Base-by-base conservation (phyloP, 1,140 invertebrate genomes). In the Drosophila pachea region DNA sequence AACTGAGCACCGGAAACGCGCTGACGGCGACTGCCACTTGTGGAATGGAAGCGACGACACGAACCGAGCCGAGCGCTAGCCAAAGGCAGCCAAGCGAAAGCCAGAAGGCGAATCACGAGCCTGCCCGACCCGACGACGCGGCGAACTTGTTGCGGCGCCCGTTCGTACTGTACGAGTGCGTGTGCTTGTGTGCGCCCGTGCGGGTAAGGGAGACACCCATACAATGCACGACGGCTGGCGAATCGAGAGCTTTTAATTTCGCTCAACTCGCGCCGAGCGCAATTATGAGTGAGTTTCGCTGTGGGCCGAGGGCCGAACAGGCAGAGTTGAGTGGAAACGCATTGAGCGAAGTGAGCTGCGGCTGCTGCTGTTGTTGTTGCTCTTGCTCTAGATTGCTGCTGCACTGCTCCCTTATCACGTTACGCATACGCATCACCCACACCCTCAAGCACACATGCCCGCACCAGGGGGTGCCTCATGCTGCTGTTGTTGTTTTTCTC, bases 1-100 rank as follows among this genome's bases (percentile, higher is more conserved):
- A 78, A 78, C 78, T 82, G 78, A 86, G 68, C 63, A 87, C 83
- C 83, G 83, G 84, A 87, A 87, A 79, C 84, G 76, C 83, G 78
- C 65, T 72, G 66, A 74, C 73, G 52, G 73, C 72, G 76, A 77
- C 76, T 73, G 84, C 83, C 83, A 87, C 83, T 87, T 87, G 83
- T 87, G 83, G 83, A 87, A 87, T 87, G 70, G 74, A 61, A 67
- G 76, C 59, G 60, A 42, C 59, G 47, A 49, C 64, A 53, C 49
- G 32, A 35, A 8, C 29, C 49, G 49, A 52, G 8, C 12, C 49
- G 49, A 52, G 12, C 49, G 49, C 68, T 63, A 78, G 59, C 38
- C 33, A 69, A 22, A 22, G 22, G 22, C 22, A 22, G 22, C 22
- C 22, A 22, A 22, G 22, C 22, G 22, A 22, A 22, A 49, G 56